Base-by-base conservation (phyloP, 2,113 vertebrate genomes). In the Dryoscopus gambensis region DNA sequence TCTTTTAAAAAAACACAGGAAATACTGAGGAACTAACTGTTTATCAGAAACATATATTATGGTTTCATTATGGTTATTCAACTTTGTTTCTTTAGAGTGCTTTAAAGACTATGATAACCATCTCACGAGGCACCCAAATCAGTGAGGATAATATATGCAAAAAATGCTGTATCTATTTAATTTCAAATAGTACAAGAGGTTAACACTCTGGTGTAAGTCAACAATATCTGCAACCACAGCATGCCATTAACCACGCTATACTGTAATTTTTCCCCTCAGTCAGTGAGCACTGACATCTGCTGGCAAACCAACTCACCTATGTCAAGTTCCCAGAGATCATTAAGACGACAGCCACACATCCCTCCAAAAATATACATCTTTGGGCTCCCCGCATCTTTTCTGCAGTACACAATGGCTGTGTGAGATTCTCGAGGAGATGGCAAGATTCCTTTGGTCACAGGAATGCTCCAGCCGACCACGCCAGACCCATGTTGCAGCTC, bases 361-460 rank as follows among this genome's bases (percentile, higher is more conserved):
- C 99, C 99, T 84, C 99, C 99, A 93, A 99, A 99, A 96, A 99
- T 95, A 97, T 98, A 99, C 86, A 99, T 99, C 96, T 99, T 99
- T 23, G 98, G 98, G 78, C 97, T 98, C 84, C 98, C 96, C 75
- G 96, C 95, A 82, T 98, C 98, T 65, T 97, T 98, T 76, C 97
- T 98, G 91, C 97, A 96, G 95, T 99, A 99, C 42, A 98, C 95
- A 28, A 99, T 98, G 5, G 99, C 98, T 18, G 99, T 99, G 92
- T 99, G 99, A 74, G 99, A 99, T 96, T 99, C 99, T 78, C 99
- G 98, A 9, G 99, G 98, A 59, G 98, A 98, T 4, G 99, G 99
- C 56, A 98, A 97, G 21, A 86, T 75, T 6, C 99, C 99, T 97
- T 99, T 99, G 3, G 98, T 99, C 81, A 99, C 98, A 56, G 99